phyloP scores from a whole-genome alignment of 2,113 vertebrate genomes.

The Cololabis saira region DNA sequence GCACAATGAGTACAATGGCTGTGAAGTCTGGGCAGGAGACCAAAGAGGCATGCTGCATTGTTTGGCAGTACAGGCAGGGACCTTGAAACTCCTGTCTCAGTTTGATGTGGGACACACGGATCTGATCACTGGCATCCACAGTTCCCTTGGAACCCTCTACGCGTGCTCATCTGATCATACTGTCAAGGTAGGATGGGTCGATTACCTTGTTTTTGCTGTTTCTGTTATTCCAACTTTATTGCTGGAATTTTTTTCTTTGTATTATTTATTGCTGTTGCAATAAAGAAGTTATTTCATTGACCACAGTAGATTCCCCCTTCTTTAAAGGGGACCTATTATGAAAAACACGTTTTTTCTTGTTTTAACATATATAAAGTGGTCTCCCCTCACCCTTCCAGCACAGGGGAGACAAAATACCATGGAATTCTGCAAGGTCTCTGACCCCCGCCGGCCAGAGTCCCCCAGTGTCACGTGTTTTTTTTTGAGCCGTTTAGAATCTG shows the following conservation, averaged over 20 bases:
- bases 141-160: constrained; percentile 86
- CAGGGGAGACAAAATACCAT: too few species aligned
- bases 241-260: neutral
- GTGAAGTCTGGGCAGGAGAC: constrained; percentile 91
- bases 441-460: too few species aligned
- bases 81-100: constrained; percentile 77
- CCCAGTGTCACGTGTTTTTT: too few species aligned
- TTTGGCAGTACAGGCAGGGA: constrained; percentile 80
- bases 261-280: too few species aligned
- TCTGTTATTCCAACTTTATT: neutral
- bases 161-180: constrained; percentile 90
- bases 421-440: too few species aligned
- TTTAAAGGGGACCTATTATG: too few species aligned
- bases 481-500: too few species aligned
- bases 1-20: constrained; percentile 82
- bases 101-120: constrained; percentile 90
- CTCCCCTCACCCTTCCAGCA: too few species aligned
- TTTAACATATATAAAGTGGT: too few species aligned
- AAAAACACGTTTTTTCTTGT: too few species aligned
- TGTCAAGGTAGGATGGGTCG: constrained; percentile 80
- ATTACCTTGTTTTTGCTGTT: neutral
- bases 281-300: too few species aligned
- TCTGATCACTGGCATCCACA: constrained; percentile 88
- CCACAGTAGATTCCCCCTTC: too few species aligned
- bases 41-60: constrained; percentile 85